Conservation (phyloP, 2,888 invertebrate genomes). For the Himalopsyche kuldschensis region DNA sequence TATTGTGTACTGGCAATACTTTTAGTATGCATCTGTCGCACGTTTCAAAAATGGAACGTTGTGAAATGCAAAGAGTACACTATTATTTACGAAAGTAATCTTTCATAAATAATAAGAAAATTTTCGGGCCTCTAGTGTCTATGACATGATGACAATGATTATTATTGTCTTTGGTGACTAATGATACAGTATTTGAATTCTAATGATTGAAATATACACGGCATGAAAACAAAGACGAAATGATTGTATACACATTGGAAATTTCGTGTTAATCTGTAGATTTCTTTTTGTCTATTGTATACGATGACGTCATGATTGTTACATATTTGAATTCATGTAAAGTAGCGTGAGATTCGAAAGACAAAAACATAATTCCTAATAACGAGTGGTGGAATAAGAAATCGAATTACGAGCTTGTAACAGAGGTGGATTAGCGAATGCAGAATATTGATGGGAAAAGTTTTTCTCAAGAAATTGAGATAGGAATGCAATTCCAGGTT, state of each 20-base stretch:
- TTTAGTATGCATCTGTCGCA: too few species aligned
- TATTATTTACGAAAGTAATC: neutral
- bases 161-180: constrained; percentile 22
- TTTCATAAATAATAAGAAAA: neutral
- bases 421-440: too few species aligned
- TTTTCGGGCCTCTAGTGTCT: neutral
- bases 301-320: constrained; percentile 26
- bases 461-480: too few species aligned
- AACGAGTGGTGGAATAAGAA: too few species aligned
- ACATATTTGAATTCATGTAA: constrained; percentile 22
- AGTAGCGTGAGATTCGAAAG: neutral
- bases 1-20: too few species aligned
- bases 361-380: neutral
- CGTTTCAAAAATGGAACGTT: too few species aligned
- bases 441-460: too few species aligned
- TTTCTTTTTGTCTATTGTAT: constrained; percentile 14
- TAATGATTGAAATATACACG: constrained; percentile 17
- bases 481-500: too few species aligned
- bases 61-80: neutral
- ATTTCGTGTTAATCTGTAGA: constrained; percentile 4
- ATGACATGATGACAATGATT: neutral
- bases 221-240: constrained; percentile 13
- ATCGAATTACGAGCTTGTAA: too few species aligned
- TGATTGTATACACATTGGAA: constrained; percentile 15
- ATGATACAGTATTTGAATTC: constrained; percentile 16